Percentiles rank a stretch among this genome's conserved stretches.
Evolutionary conservation across 2,888 invertebrate genomes (phyloP).

Genomic region (Drosophila bunnanda): DNA sequence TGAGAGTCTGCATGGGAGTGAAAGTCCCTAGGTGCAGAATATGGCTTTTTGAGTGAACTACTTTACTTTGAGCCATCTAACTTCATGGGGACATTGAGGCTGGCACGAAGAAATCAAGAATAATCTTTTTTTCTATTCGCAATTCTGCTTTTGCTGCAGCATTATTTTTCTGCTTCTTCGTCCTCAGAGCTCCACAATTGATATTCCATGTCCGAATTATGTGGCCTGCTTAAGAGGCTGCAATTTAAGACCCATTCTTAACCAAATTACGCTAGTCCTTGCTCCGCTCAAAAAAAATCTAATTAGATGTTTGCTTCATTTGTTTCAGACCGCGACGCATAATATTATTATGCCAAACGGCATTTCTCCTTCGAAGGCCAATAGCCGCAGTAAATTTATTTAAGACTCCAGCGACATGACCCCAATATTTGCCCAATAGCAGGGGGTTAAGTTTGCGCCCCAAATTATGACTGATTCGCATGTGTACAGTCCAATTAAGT

Average conservation of each 20-base stretch:
- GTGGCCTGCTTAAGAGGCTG: not conserved
- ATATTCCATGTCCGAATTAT: constrained; percentile 28
- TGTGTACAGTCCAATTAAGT: constrained; percentile 22
- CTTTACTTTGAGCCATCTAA: constrained; percentile 49
- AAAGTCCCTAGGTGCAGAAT: constrained; percentile 31
- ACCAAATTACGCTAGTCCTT: not conserved
- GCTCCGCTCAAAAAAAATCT: constrained; percentile 55
- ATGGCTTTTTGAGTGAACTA: constrained; percentile 71
- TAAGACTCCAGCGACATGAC: constrained; percentile 67
- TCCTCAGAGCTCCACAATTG: not conserved
- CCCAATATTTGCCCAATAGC: constrained; percentile 55
- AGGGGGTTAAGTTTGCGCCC: constrained; percentile 21
- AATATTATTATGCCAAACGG: constrained; percentile 45
- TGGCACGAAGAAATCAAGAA: not conserved
- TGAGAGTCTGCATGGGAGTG: constrained; percentile 20
- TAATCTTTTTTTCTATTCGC: not conserved
- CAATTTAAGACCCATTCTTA: constrained; percentile 1
- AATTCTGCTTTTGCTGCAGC: not conserved
- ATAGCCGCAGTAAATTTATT: constrained; percentile 76
- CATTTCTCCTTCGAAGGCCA: constrained; percentile 28
- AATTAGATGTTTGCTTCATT: constrained; percentile 67
- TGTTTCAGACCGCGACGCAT: constrained; percentile 61
- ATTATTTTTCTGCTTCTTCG: not conserved
- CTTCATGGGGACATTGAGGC: constrained; percentile 3
- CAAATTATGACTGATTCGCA: constrained; percentile 63